phyloP scores from a whole-genome alignment of 2,113 vertebrate genomes.

The Hystrix cristata region DNA sequence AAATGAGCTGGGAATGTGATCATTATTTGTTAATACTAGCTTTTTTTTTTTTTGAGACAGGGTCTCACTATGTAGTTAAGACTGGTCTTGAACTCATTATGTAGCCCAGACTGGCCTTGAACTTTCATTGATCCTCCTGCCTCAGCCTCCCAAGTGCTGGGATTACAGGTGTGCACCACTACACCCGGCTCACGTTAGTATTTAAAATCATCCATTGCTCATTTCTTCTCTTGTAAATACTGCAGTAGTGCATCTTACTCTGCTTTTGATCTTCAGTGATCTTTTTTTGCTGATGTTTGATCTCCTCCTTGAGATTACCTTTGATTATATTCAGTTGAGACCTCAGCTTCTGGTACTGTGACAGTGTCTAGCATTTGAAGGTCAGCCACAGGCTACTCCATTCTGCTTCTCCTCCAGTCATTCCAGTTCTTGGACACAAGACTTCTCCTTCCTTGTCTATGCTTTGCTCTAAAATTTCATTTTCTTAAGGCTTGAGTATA shows the following conservation, averaged over 20 bases:
- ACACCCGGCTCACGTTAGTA: slow-evolving; percentile 87
- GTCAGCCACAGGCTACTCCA: slow-evolving; percentile 88
- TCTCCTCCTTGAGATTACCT: slow-evolving; percentile 89
- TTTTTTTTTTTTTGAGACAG: neutral
- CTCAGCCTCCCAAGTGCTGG: neutral
- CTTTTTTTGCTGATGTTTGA: slow-evolving; percentile 86
- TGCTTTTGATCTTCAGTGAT: slow-evolving; percentile 91
- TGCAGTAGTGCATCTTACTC: slow-evolving; percentile 89
- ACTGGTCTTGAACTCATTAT: neutral
- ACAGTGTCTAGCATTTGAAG: slow-evolving; percentile 93
- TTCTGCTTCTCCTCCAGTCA: slow-evolving; percentile 92
- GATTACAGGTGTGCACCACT: too few relatives aligned
- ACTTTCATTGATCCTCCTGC: neutral
- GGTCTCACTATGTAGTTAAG: neutral
- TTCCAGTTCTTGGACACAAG: slow-evolving; percentile 91
- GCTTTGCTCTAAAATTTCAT: slow-evolving; percentile 86
- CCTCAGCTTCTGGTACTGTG: slow-evolving; percentile 92
- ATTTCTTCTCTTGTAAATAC: slow-evolving; percentile 90
- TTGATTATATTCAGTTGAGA: slow-evolving; percentile 90
- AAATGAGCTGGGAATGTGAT: slow-evolving; percentile 90
- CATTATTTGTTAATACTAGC: slow-evolving; percentile 84
- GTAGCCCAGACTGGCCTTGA: neutral
- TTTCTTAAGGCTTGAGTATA: slow-evolving; percentile 62
- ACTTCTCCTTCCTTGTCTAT: slow-evolving; percentile 92
- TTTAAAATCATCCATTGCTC: slow-evolving; percentile 92